phyloP scores from a whole-genome alignment of 2,797 vertebrate genomes.

The Danio choprae region DNA sequence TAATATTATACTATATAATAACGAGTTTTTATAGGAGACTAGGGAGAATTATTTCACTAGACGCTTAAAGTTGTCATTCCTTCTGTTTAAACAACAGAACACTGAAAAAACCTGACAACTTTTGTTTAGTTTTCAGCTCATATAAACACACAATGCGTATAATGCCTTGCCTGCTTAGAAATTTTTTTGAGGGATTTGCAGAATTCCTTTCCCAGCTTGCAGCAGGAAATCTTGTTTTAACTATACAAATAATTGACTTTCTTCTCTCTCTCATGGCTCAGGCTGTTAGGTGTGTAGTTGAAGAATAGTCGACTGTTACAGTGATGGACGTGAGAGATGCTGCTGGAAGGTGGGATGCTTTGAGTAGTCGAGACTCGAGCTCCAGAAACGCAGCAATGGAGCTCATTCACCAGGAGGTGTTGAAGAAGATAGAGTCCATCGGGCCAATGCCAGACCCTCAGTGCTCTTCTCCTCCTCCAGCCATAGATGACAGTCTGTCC shows the following conservation, averaged over 20 bases:
- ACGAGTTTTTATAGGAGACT: not conserved
- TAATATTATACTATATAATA: not conserved
- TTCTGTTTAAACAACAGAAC: not conserved
- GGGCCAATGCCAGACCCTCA: slow-evolving; percentile 61
- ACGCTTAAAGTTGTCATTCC: not conserved
- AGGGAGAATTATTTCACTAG: not conserved
- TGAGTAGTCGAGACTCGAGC: slow-evolving; percentile 84
- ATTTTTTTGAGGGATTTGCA: not conserved
- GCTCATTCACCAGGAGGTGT: slow-evolving; percentile 82
- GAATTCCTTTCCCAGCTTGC: not conserved
- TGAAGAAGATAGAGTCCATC: slow-evolving; percentile 79
- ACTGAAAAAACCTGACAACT: not conserved
- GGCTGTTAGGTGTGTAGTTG: slow-evolving; percentile 31
- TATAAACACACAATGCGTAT: not conserved
- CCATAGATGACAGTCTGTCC: slow-evolving; percentile 47
- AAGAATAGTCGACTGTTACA: slow-evolving; percentile 52
- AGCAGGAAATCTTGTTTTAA: not conserved
- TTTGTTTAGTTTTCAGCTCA: slow-evolving; percentile 1
- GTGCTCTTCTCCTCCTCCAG: slow-evolving; percentile 54
- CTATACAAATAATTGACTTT: not conserved
- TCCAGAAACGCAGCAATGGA: slow-evolving; percentile 85
- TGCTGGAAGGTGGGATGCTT: slow-evolving; percentile 85
- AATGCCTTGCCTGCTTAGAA: not conserved
- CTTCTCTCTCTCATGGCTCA: slow-evolving; percentile 4
- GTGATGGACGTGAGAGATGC: slow-evolving; percentile 85